Evolutionary conservation across 1,140 invertebrate genomes (phyloP), one percentile per base, ranked within the genome.

Genomic region (Aphaenogaster floridana): DNA sequence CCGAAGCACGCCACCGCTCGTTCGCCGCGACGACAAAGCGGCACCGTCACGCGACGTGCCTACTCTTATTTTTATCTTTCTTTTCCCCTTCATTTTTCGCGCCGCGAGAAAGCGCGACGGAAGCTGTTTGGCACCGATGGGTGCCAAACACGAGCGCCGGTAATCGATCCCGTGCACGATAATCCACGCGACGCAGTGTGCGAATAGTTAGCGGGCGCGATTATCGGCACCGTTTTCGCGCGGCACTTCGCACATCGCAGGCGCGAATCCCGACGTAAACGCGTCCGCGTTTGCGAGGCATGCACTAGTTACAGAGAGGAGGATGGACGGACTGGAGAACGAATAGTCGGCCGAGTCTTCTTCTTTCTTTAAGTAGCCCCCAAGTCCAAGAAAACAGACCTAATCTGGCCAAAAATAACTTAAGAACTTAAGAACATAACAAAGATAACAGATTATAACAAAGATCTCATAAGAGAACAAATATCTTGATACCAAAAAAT

Each of bases 261-360:
- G 15, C 13, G n/a, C 48, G n/a, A 45, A 69, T 11, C 66, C 11
- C 28, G 28, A 6, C 28, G 39, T 36, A 28, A 69, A 57, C 13
- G 52, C 15, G 13, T 45, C 36, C 21, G 50, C 28, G 4, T 39
- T 9, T 45, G 4, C 36, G 15, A 42, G 13, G 34, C n/a, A 28
- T 36, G 77, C 57, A 59, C 77, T 76, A 81, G 71, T 90, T 90
- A 17, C 54, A 50, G 39, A 57, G 21, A 48, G 7, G 64, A 63
- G 11, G 7, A 68, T 28, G 59, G n/a, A 15, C 21, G 28, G 39
- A 64, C n/a, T 59, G 21, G 21, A 21, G 9, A 61, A 42, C 42
- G 74, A 17, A 80, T 76, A 64, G 57, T 80, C n/a, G 61, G 74
- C 74, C 87, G 77, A 87, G 36, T 28, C 21, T 72, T 61, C 28